Conservation (phyloP, 2,888 invertebrate species). For the Platycheirus albimanus region DNA sequence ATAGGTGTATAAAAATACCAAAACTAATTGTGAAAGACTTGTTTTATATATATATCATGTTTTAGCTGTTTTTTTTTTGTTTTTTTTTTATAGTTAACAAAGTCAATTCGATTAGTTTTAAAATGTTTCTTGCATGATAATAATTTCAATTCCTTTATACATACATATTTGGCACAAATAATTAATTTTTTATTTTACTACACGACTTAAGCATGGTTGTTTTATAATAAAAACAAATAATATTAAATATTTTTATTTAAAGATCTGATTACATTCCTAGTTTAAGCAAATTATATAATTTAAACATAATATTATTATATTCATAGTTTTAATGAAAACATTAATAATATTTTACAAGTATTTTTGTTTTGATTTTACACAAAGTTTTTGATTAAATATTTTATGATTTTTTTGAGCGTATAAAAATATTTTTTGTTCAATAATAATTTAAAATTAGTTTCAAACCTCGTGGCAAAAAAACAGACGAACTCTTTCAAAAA, state of each 20-base stretch:
- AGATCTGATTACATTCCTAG: slow-evolving; percentile 69
- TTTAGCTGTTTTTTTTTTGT: not conserved
- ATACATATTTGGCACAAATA: slow-evolving; percentile 36
- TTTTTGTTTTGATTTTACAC: slow-evolving; percentile 35
- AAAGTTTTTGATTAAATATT: not conserved
- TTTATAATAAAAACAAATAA: slow-evolving; percentile 3
- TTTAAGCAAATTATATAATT: not conserved
- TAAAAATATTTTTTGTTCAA: not conserved
- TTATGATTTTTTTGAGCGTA: not conserved
- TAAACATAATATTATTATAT: not conserved
- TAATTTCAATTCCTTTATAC: slow-evolving; percentile 37
- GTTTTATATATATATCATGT: slow-evolving; percentile 8
- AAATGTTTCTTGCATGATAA: slow-evolving; percentile 55
- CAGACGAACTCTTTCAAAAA: not conserved
- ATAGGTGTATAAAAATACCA: slow-evolving; percentile 50
- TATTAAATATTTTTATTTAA: slow-evolving; percentile 35
- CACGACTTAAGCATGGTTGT: slow-evolving; percentile 49
- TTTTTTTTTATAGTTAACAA: slow-evolving; percentile 18
- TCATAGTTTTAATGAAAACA: not conserved
- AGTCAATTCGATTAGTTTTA: slow-evolving; percentile 10
- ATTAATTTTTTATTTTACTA: slow-evolving; percentile 25
- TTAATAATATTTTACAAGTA: slow-evolving; percentile 37
- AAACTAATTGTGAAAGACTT: slow-evolving; percentile 56
- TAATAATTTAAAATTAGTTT: not conserved
- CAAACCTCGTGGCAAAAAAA: not conserved